Evolutionary conservation across 2,113 vertebrate species (phyloP), one percentile per base, ranked within the genome.

Genomic region (Misgurnus anguillicaudatus): DNA sequence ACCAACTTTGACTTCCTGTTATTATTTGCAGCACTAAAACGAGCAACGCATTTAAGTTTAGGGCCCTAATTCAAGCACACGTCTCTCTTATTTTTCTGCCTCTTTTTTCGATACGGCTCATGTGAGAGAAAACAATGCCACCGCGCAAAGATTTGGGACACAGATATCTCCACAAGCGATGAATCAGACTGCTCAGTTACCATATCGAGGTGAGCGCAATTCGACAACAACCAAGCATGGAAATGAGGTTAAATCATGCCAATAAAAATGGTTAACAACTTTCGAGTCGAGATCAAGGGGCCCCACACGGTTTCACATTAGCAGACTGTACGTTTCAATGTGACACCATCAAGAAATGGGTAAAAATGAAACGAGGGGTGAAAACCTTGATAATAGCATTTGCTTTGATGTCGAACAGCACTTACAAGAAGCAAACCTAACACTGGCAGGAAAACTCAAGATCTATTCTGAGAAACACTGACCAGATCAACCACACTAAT

Each of bases 381-480:
- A 82, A 81, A 78, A 70, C 75, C 68, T 41, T 86, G 69, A 21
- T 74, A 70, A 79, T 71, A 80, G 57, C 61, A 79, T 70, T 64
- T 61, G 67, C 83, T 88, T 89, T 89, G 72, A 80, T 83, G 69
- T 87, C 53, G 24, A 81, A 70, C 77, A 84, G 66, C 84, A 85
- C 86, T 91, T 91, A 90, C 89, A 89, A 91, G 90, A 92, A 92
- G 86, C 87, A 88, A 82, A 85, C 83, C 73, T 78, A 85, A 66
- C 72, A 38, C 72, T 89, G 83, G 89, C 88, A 91, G 89, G 91
- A 92, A 92, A 87, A 72, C 80, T 75, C 78, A 70, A 75, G 82
- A 77, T 72, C 38, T 79, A 60, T 86, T 81, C 83, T 89, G 82
- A 72, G 42, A 86, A 79, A 58, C 36, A 88, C 79, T 91, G 91